Evolutionary conservation across 2,797 vertebrate genomes (phyloP), one percentile per base, ranked within the genome.

Genomic region (Lophius americanus): DNA sequence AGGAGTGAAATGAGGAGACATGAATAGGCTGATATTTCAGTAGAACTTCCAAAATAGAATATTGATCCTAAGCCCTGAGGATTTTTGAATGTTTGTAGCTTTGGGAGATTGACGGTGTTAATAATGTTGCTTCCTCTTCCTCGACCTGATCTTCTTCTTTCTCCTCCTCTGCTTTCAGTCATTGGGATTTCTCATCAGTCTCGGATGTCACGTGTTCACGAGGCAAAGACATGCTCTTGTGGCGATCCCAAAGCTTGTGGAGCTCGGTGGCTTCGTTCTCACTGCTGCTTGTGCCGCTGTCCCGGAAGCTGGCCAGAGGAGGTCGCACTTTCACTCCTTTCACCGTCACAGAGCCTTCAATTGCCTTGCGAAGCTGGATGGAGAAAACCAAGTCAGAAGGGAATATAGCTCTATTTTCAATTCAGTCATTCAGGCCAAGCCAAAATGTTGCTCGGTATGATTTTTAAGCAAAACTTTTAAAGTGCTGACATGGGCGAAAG

Each of bases 271-370:
- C 96, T 76, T 99, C 97, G 0, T 93, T 95, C 74, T 98, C 96
- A 0, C 95, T 94, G 89, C 96, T 94, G 82, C 96, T 98, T 85
- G 96, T 93, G 3, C 94, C 95, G 64, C 95, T 96, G 90, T 97
- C 95, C 0, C 97, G 92, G 93, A 99, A 99, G 81, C 96, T 98
- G 87, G 97, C 96, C 7, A 98, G 93, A 0, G 97, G 96, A 0
- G 96, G 97, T 53, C 96, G 95, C 48, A 98, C 95, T 79, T 98
- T 98, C 75, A 94, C 96, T 0, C 97, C 97, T 74, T 98, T 98
- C 72, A 94, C 95, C 0, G 95, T 98, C 90, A 99, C 93, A 0
- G 97, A 98, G 68, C 97, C 97, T 85, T 99, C 97, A 0, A 99
- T 98, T 70, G 97, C 97, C 71, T 98, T 99, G 39, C 96, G 96